Evolutionary conservation across 2,888 invertebrate genomes (phyloP).

Genomic region (Biston stratarius): DNA sequence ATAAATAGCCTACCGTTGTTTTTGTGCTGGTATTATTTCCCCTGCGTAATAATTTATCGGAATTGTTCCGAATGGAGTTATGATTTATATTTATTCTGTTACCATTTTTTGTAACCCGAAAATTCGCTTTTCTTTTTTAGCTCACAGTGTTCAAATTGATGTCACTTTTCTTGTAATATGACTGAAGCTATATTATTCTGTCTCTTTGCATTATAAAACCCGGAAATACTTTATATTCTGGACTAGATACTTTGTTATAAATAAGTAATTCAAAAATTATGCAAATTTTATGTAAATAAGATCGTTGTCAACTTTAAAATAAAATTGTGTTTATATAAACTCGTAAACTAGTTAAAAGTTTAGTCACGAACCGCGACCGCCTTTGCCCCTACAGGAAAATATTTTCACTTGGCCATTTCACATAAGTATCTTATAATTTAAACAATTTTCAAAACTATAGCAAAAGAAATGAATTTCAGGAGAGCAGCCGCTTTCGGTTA

Average conservation of each 20-base stretch:
- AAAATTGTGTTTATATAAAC: conserved; percentile 40
- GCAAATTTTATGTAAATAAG: conserved; percentile 12
- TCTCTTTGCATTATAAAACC: not conserved
- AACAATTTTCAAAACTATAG: conserved; percentile 55
- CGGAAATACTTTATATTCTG: not conserved
- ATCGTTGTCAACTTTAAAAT: conserved; percentile 6
- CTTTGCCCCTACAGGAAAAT: conserved; percentile 34
- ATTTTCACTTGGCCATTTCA: conserved; percentile 51
- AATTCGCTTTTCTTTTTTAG: conserved; percentile 14
- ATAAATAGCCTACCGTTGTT: conserved; percentile 47
- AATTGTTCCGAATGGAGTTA: conserved; percentile 62
- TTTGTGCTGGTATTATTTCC: conserved; percentile 59
- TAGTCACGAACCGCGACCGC: conserved; percentile 42
- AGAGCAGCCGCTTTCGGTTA: conserved; percentile 62
- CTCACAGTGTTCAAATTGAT: not conserved
- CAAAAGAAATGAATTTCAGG: conserved; percentile 58
- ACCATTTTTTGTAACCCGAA: conserved; percentile 16
- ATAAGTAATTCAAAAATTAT: conserved; percentile 1
- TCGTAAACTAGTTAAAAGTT: conserved; percentile 39
- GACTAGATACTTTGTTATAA: not conserved
- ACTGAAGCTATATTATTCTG: not conserved
- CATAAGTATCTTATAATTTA: conserved; percentile 55
- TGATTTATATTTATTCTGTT: conserved; percentile 64
- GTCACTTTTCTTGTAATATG: not conserved
- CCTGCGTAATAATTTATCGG: conserved; percentile 63